Conservation (phyloP, 2,113 vertebrate species). For the Xyliphius kryptos region DNA sequence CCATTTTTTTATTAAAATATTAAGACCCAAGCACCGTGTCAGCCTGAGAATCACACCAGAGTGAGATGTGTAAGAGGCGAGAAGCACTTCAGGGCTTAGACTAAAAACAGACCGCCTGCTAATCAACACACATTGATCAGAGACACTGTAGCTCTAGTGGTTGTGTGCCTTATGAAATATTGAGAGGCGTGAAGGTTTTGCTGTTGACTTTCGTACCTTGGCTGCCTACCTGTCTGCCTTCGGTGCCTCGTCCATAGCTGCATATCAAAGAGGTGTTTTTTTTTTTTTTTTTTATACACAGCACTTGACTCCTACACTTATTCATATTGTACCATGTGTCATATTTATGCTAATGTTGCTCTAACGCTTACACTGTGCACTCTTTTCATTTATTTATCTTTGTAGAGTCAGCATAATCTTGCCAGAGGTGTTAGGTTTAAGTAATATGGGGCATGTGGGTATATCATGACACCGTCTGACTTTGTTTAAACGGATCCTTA, state of each 20-base stretch:
- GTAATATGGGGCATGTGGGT: no score
- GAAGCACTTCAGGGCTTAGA: slow-evolving; percentile 40
- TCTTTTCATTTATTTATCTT: no score
- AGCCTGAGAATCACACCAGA: no score
- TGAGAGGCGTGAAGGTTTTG: slow-evolving; percentile 57
- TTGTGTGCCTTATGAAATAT: slow-evolving; percentile 53
- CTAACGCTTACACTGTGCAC: no score
- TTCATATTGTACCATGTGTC: no score
- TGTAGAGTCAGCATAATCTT: no score
- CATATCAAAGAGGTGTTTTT: slow-evolving; percentile 60
- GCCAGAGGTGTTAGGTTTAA: no score
- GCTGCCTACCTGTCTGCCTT: slow-evolving; percentile 47
- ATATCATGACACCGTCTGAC: no score
- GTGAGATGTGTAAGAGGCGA: slow-evolving; percentile 34
- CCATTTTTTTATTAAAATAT: no score
- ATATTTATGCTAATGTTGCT: no score
- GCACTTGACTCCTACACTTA: slow-evolving; percentile 34
- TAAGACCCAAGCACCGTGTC: no score
- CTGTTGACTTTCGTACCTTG: slow-evolving; percentile 63
- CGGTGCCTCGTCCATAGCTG: slow-evolving; percentile 39
- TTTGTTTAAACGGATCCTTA: no score
- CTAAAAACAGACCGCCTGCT: slow-evolving; percentile 35
- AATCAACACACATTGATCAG: slow-evolving; percentile 52
- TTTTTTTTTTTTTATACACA: slow-evolving; percentile 38
- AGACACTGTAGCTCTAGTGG: slow-evolving; percentile 47